These are phyloP conservation scores for Drosophila pallidifrons DNA, from an alignment of 1,140 invertebrate genomes.

Conservation along the genomic window DNA sequence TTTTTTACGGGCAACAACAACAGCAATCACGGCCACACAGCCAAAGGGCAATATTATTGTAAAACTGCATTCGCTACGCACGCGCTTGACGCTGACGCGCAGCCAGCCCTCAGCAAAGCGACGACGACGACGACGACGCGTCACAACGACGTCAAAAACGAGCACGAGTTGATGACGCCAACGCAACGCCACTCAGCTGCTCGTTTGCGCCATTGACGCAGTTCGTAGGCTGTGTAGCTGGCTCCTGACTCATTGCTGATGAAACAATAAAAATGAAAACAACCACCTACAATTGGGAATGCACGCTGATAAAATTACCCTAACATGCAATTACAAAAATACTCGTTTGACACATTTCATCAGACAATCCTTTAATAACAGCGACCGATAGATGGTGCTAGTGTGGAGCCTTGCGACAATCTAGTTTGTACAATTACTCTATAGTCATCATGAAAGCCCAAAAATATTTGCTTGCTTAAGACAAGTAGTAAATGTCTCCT, in stretches of 20 bases:
- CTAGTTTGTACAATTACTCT: too few species aligned
- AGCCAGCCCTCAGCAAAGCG: neutral
- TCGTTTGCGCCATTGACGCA: conserved; percentile 11
- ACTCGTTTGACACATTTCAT: too few species aligned
- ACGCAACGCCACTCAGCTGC: conserved; percentile 3
- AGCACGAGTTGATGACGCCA: conserved; percentile 15
- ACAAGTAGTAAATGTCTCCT: too few species aligned
- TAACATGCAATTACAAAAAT: too few species aligned
- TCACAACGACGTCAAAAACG: conserved; percentile 1
- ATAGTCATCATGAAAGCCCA: too few species aligned
- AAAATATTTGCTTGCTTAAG: too few species aligned
- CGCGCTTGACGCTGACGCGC: conserved; percentile 33
- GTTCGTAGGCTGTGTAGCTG: neutral
- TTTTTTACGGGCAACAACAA: conserved; percentile 15
- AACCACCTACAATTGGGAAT: neutral
- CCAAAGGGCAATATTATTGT: conserved; percentile 17
- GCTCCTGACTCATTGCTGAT: conserved; percentile 34
- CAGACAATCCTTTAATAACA: too few species aligned
- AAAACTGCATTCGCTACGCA: conserved; percentile 55
- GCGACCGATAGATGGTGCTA: too few species aligned
- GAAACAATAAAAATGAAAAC: conserved; percentile 18
- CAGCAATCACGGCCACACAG: neutral
- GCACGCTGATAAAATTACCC: neutral
- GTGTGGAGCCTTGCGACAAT: too few species aligned
- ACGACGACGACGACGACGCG: neutral